Percentiles rank a stretch among this genome's conserved stretches.
These are phyloP conservation scores for Apostichopus japonicus DNA, from an alignment of 35 echinoderm and acorn worm genomes.

Conservation along the genomic window DNA sequence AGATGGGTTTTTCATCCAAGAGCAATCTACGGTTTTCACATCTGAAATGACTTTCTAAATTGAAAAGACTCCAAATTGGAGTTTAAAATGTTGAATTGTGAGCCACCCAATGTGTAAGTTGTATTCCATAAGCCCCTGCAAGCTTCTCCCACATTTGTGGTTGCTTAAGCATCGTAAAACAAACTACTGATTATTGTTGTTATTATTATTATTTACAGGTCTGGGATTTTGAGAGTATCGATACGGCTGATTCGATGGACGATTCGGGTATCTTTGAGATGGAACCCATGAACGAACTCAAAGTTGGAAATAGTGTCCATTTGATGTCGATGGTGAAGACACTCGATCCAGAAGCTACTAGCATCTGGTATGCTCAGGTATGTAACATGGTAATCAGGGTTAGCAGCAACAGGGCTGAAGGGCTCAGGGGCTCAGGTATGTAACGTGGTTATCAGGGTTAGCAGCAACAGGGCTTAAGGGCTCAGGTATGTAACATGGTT, in stretches of 20 bases:
- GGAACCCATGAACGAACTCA: conserved; percentile 98
- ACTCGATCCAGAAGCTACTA: conserved; percentile 85
- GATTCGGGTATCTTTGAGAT: conserved; percentile 98
- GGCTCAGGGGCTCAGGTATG: background rate
- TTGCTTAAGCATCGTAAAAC: too few relatives aligned
- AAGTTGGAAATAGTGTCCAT: conserved; percentile 93
- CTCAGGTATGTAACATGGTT: background rate
- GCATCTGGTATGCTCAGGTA: conserved; percentile 99
- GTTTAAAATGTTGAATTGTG: too few relatives aligned
- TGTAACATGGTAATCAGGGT: background rate
- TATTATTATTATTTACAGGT: conserved; percentile 63
- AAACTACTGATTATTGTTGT: too few relatives aligned
- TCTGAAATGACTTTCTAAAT: too few relatives aligned
- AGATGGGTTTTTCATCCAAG: too few relatives aligned
- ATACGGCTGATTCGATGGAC: conserved; percentile 89
- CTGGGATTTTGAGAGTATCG: conserved; percentile 98
- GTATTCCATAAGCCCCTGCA: too few relatives aligned
- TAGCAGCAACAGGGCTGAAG: background rate
- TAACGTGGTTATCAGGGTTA: background rate
- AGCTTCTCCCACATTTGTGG: too few relatives aligned
- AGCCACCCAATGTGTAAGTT: too few relatives aligned
- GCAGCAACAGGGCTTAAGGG: too few relatives aligned
- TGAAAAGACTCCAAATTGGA: too few relatives aligned
- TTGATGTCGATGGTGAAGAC: conserved; percentile 99
- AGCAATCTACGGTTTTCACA: too few relatives aligned